Base-by-base conservation (phyloP, 1,140 invertebrate genomes). In the Eriosoma lanigerum region DNA sequence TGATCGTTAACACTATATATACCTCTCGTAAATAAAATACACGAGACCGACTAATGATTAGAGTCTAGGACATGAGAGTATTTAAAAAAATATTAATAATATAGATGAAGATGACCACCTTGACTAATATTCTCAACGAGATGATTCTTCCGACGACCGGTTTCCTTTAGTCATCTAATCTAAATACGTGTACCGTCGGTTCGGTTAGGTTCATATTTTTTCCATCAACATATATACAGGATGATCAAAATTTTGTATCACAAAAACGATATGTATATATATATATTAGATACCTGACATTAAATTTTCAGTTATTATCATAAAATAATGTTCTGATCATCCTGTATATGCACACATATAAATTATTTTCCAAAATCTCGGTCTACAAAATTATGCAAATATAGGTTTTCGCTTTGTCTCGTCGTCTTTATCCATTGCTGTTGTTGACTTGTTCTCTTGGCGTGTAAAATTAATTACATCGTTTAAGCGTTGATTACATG, bases 381-480 rank as follows among this genome's bases (percentile, higher is more conserved):
- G n/a, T n/a, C n/a, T n/a, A n/a, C n/a, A 38, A 4, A 38, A 62
- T 62, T 60, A 60, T 60, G 60, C 60, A 62, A 62, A 62, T 62
- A 62, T 62, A 3, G 32, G 3, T 38, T 38, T 38, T 38, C 32
- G 32, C 8, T 38, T 38, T 8, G 32, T 38, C 32, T 38, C 32
- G 8, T 38, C 32, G 32, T 38, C 32, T 3, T 8, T n/a, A n/a
- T 38, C 8, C 32, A 38, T 8, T 8, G 32, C 8, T 38, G 32
- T 38, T 38, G 29, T 38, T 62, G 26, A 26, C 17, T 62, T 62
- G 60, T 62, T 32, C 60, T 32, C 60, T 62, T 26, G 24, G 17
- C 58, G 58, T 24, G 60, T 62, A 32, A 62, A 62, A 62, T 62
- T 62, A 62, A 62, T 62, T 62, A 62, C 60, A 62, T 62, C 60